phyloP scores from a whole-genome alignment of 2,888 invertebrate species.

The Drosophila pseudotakahashii region DNA sequence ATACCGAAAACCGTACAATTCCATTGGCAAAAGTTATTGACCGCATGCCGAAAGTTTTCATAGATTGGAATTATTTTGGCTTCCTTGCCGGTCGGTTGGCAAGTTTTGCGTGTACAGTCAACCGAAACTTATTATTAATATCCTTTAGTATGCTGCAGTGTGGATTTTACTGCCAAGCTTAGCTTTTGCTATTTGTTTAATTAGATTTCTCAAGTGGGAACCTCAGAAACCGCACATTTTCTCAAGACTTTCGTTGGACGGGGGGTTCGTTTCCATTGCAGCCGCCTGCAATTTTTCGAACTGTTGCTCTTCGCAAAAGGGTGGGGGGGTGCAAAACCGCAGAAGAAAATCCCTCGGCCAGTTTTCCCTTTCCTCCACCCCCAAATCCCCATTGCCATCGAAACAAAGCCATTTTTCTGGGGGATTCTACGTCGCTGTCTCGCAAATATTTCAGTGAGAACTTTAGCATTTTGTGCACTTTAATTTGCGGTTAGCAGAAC shows the following conservation, averaged over 20 bases:
- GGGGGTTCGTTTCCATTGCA: slow-evolving; percentile 25
- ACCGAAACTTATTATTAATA: slow-evolving; percentile 46
- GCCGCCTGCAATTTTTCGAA: slow-evolving; percentile 39
- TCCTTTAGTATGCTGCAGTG: slow-evolving; percentile 24
- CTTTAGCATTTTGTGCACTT: slow-evolving; percentile 72
- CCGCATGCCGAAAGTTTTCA: slow-evolving; percentile 43
- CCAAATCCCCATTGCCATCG: slow-evolving; percentile 40
- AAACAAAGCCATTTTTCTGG: slow-evolving; percentile 68
- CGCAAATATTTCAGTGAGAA: slow-evolving; percentile 57
- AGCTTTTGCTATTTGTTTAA: slow-evolving; percentile 74
- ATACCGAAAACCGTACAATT: slow-evolving; percentile 21
- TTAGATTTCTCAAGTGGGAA: slow-evolving; percentile 77
- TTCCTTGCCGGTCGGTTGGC: background rate
- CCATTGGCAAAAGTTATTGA: slow-evolving; percentile 37
- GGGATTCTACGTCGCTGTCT: slow-evolving; percentile 35
- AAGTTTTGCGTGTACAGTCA: slow-evolving; percentile 39
- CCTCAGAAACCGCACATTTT: slow-evolving; percentile 80
- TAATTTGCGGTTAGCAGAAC: slow-evolving; percentile 68
- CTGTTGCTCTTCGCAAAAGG: slow-evolving; percentile 8
- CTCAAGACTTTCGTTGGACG: slow-evolving; percentile 49
- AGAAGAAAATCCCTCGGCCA: slow-evolving; percentile 37
- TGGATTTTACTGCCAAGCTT: slow-evolving; percentile 27
- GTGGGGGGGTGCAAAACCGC: slow-evolving; percentile 2
- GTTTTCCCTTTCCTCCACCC: background rate
- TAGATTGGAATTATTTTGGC: slow-evolving; percentile 42